Evolutionary conservation across 1,140 invertebrate genomes (phyloP), one percentile per base, ranked within the genome.

Genomic region (Paramacrobiotus metropolitanus): DNA sequence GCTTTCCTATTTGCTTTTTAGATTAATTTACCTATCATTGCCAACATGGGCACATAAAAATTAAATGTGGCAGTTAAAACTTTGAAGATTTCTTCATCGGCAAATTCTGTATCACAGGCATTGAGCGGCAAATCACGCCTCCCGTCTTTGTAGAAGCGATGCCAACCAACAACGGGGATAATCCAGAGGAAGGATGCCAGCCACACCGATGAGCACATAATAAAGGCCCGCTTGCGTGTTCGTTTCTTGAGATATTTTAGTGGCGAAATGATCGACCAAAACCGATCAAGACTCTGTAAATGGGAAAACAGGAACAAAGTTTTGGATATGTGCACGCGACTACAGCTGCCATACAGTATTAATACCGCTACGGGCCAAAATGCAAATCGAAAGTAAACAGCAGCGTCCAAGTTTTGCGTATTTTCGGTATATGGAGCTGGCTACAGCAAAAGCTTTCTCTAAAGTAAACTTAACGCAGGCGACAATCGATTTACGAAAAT

Each of bases 231-330:
- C 61, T 74, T 73, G 63, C 78, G 78, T 2, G 80, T 82, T 61
- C 80, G 65, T 66, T 76, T 75, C 20, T 76, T 69, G 21, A 81
- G 70, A 67, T 82, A 82, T 60, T 76, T 74, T 1, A 82, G 66
- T 29, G 80, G 80, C 15, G 76, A 75, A 4, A 77, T 79, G 20
- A 81, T 79, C 29, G 78, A 78, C 75, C 77, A 78, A 65, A 77
- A 71, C 9, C 70, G 61, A 61, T 71, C 70, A 29, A 71, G 60
- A 29, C 68, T 70, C 59, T 55, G 48, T 24, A 55, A 55, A 9
- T n/a, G 34, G n/a, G 9, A n/a, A n/a, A n/a, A n/a, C n/a, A n/a
- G n/a, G n/a, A n/a, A n/a, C n/a, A n/a, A n/a, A n/a, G n/a, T n/a
- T n/a, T n/a, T n/a, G n/a, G n/a, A n/a, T n/a, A n/a, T n/a, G n/a